Base-by-base conservation (phyloP, 2,113 vertebrate genomes). In the Trochalopteron elliotii region DNA sequence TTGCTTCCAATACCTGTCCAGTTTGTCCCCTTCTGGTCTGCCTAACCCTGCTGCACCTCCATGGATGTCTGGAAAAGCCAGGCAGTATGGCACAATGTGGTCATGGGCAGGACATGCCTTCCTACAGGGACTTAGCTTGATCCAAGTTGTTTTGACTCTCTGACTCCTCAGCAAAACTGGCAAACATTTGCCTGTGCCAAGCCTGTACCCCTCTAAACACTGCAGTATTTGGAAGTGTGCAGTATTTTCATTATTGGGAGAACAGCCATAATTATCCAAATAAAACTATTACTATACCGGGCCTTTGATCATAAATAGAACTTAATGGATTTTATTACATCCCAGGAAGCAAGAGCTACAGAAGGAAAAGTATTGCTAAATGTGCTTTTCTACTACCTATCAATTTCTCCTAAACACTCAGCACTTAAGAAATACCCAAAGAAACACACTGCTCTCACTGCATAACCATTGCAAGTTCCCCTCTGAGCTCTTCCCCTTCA, bases 241-340 rank as follows among this genome's bases (percentile, higher is more conserved):
- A 35, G 37, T 44, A 20, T 80, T 90, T 80, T 83, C 53, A 94
- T 95, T 90, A 96, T 49, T 2, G 12, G 63, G 49, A 74, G 63
- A 88, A 96, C 71, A 90, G 83, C 86, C 83, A 53, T 89, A 95
- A 96, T 96, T 96, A 93, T 15, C 69, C 79, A 93, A 96, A 95
- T 96, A 92, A 94, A 96, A 92, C 96, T 96, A 95, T 95, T 95
- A 89, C 86, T 96, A 93, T 84, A 95, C 68, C 65, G 80, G 80
- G 90, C 72, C 69, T 71, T 60, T 74, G 88, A 84, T 89, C 94
- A 92, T 64, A 95, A 96, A 96, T 89, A 96, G 92, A 94, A 95
- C 88, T 84, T 90, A 97, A 96, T 96, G 92, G 92, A 92, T 96
- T 97, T 97, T 96, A 97, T 96, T 95, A 95, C 72, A 72, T 90